phyloP scores from a whole-genome alignment of 2,797 vertebrate species.

The Rhinophrynus dorsalis region DNA sequence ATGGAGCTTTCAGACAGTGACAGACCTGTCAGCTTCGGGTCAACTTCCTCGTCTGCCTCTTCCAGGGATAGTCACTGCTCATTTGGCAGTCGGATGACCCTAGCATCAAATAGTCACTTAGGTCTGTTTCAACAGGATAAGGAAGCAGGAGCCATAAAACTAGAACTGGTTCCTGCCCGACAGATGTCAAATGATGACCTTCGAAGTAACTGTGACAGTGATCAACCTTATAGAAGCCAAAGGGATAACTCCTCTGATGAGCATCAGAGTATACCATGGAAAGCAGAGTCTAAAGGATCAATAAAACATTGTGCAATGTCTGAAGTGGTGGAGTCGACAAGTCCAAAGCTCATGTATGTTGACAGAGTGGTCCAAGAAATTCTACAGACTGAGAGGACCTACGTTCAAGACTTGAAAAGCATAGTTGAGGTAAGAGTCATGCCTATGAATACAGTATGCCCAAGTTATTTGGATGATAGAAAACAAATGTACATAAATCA shows the following conservation, averaged over 20 bases:
- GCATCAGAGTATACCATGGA: conserved; percentile 56
- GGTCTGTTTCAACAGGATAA: conserved; percentile 77
- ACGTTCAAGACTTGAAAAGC: conserved; percentile 91
- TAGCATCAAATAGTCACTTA: conserved; percentile 79
- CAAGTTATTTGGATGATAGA: too few species aligned
- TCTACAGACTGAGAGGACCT: conserved; percentile 92
- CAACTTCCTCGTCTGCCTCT: conserved; percentile 93
- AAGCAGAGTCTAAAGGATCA: conserved; percentile 56
- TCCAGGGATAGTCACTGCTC: conserved; percentile 96
- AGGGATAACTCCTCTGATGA: conserved; percentile 47
- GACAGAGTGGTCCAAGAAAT: conserved; percentile 97
- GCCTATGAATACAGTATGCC: background rate
- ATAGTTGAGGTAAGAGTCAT: conserved; percentile 85
- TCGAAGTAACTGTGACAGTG: conserved; percentile 28
- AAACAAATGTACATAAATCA: too few species aligned
- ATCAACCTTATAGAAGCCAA: conserved; percentile 30
- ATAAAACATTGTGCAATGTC: conserved; percentile 56
- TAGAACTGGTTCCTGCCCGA: conserved; percentile 86
- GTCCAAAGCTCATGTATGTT: conserved; percentile 88
- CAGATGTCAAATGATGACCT: conserved; percentile 66
- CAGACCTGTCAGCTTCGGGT: conserved; percentile 92
- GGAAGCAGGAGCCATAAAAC: conserved; percentile 85
- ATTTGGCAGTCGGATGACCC: conserved; percentile 86
- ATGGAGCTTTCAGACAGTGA: conserved; percentile 94
- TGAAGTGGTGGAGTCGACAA: conserved; percentile 61